phyloP scores from a whole-genome alignment of 2,797 vertebrate species.

The Lagodon rhomboides region DNA sequence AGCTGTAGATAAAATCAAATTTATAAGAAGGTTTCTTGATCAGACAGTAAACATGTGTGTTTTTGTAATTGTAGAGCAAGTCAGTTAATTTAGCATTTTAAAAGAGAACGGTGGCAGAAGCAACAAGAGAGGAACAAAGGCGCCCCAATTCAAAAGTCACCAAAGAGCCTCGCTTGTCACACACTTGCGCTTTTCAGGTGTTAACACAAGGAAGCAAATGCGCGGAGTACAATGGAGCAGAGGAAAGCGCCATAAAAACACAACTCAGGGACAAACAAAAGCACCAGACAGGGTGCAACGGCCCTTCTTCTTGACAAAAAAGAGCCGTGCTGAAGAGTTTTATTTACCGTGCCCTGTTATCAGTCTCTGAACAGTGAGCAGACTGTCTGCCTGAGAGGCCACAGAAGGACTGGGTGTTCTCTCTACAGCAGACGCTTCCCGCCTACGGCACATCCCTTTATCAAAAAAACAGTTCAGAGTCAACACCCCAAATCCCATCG shows the following conservation, averaged over 20 bases:
- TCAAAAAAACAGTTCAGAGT: conserved; percentile 82
- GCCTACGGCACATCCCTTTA: conserved; percentile 84
- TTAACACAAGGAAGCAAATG: conserved; percentile 72
- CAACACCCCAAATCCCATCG: conserved; percentile 78
- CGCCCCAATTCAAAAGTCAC: conserved; percentile 58
- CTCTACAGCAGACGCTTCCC: conserved; percentile 88
- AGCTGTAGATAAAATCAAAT: conserved; percentile 83
- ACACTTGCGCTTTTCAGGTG: conserved; percentile 74
- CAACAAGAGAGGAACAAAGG: conserved; percentile 46
- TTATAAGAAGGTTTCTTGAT: conserved; percentile 49
- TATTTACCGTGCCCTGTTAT: conserved; percentile 98
- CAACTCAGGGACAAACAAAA: conserved; percentile 72
- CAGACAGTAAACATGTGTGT: conserved; percentile 44
- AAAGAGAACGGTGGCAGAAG: conserved; percentile 27
- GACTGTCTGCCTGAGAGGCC: conserved; percentile 94
- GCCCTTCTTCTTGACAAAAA: conserved; percentile 80
- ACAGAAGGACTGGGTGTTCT: conserved; percentile 94
- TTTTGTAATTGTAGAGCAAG: conserved; percentile 47
- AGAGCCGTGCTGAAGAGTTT: conserved; percentile 90
- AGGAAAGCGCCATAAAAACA: conserved; percentile 65
- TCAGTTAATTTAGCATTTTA: conserved; percentile 50
- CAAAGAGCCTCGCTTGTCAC: conserved; percentile 59
- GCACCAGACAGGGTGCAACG: conserved; percentile 74
- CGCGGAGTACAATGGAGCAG: conserved; percentile 55
- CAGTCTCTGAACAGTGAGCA: conserved; percentile 91